Conservation (phyloP, 2,888 invertebrate species). For the Coremacera marginata region DNA sequence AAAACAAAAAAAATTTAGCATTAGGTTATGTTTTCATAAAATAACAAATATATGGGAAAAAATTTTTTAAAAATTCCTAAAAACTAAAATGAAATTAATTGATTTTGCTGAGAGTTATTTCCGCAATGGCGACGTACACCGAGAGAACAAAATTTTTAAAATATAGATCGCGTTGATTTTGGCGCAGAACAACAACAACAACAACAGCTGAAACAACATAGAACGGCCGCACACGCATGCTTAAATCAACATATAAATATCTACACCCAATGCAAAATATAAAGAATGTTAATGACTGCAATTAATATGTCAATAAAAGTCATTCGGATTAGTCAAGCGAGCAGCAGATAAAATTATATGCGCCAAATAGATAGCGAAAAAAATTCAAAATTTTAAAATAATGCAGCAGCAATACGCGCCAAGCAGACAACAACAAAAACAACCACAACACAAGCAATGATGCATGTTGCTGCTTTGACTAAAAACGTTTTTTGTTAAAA, state of each 20-base stretch:
- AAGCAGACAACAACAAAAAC: neutral
- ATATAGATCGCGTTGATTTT: neutral
- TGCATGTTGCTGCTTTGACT: slow-evolving; percentile 1
- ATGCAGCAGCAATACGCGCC: slow-evolving; percentile 3
- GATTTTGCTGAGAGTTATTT: slow-evolving; percentile 26
- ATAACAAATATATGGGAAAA: slow-evolving; percentile 18
- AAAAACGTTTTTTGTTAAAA: slow-evolving; percentile 22
- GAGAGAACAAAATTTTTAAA: neutral
- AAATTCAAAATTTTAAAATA: neutral
- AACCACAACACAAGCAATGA: neutral
- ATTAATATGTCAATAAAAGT: slow-evolving; percentile 68
- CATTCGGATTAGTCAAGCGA: slow-evolving; percentile 59
- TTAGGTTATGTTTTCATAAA: neutral
- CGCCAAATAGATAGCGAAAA: neutral
- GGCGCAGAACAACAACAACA: neutral
- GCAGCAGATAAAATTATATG: neutral
- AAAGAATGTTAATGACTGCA: slow-evolving; percentile 57
- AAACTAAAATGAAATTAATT: slow-evolving; percentile 23
- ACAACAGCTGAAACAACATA: neutral
- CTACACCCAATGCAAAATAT: slow-evolving; percentile 15
- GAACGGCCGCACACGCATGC: slow-evolving; percentile 5
- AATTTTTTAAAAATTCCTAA: neutral
- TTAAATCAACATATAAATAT: neutral
- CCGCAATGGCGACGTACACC: neutral
- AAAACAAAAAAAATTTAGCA: neutral